A percentile compares a stretch with the other conserved stretches of the same genome.
These are phyloP conservation scores for Pollicipes pollicipes DNA, from an alignment of 1,140 invertebrate species.

Conservation along the genomic window DNA sequence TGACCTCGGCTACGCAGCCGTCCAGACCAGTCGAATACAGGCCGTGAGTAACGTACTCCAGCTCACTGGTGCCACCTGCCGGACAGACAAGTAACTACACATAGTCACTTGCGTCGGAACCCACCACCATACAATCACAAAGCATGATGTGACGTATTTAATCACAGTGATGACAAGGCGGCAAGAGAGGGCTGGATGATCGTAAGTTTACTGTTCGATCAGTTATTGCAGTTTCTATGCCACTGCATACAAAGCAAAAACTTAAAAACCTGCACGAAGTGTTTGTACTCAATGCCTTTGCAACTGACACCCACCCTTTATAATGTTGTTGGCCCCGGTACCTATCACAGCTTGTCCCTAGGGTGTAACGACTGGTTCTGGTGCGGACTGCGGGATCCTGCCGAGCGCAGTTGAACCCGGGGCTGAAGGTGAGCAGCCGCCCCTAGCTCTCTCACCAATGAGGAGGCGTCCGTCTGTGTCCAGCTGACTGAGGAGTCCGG, in stretches of 20 bases:
- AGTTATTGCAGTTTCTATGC: background rate
- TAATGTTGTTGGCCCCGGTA: background rate
- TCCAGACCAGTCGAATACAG: conserved; percentile 50
- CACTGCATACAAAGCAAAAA: background rate
- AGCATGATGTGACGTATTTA: conserved; percentile 9
- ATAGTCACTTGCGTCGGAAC: conserved; percentile 8
- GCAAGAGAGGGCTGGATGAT: conserved; percentile 8
- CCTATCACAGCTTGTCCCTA: too few relatives aligned
- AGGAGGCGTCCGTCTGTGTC: conserved; percentile 68
- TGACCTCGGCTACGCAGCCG: conserved; percentile 61
- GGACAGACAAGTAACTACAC: conserved; percentile 13
- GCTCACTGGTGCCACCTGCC: conserved; percentile 30
- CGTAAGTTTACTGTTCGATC: too few relatives aligned
- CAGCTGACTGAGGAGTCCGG: conserved; percentile 60
- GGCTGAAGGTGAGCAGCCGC: too few relatives aligned
- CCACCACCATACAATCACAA: conserved; percentile 7
- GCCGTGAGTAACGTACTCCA: conserved; percentile 40
- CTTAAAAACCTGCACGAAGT: background rate
- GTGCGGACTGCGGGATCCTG: background rate
- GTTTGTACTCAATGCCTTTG: background rate
- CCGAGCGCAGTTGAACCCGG: too few relatives aligned
- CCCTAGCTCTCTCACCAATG: conserved; percentile 43
- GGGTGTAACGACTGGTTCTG: too few relatives aligned
- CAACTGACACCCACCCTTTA: background rate
- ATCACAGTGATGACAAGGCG: background rate